Conservation (phyloP, 2,113 vertebrate genomes). For the Pomatostomus ruficeps region DNA sequence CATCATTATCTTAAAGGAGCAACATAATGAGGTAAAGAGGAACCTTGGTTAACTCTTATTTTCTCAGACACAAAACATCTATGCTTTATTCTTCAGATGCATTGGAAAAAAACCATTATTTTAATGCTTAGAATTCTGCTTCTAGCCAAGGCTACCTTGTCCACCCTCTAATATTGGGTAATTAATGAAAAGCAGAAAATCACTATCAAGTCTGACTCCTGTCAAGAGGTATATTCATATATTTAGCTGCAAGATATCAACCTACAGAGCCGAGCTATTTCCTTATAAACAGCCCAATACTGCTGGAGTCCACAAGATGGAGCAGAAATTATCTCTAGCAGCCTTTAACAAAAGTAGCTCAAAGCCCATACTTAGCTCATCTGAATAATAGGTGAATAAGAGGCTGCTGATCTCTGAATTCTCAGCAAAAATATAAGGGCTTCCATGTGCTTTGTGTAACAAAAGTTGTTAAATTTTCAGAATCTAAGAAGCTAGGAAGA, state of each 20-base stretch:
- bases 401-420: not conserved
- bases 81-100: not conserved
- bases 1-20: not conserved
- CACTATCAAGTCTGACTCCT: not conserved
- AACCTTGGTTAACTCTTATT: not conserved
- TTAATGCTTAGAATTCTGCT: not conserved
- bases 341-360: not conserved
- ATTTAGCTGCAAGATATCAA: not conserved
- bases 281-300: not conserved
- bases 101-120: not conserved
- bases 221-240: not conserved
- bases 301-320: slow-evolving; percentile 29
- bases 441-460: not conserved
- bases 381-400: slow-evolving; percentile 11
- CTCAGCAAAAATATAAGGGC: not conserved
- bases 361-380: not conserved
- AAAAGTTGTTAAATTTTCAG: not conserved
- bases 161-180: not conserved
- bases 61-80: not conserved
- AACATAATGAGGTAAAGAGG: not conserved
- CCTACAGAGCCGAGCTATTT: not conserved
- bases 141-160: not conserved
- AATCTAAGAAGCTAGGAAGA: not conserved
- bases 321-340: not conserved
- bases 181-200: not conserved